Base-by-base conservation (phyloP, 2,113 vertebrate species). In the Marmota monax region DNA sequence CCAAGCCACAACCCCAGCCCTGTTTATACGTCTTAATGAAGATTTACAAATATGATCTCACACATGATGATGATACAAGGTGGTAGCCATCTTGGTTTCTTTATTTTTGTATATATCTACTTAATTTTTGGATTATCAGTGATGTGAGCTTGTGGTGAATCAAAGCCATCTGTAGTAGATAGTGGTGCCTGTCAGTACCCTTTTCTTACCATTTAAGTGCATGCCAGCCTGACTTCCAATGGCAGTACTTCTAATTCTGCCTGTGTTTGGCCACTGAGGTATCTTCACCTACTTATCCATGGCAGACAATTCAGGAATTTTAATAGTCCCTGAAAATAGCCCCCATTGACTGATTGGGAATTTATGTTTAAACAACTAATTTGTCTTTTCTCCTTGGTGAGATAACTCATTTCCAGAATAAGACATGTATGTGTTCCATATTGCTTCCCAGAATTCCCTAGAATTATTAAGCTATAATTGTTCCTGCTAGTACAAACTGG, bases 51-150 rank as follows among this genome's bases (percentile, higher is more conserved):
- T 65, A 27, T 2, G 72, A 4, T 45, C 51, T 88, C 9, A 86
- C 27, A 85, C 5, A 25, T 45, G 48, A 80, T 83, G 69, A 83
- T 22, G 37, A 79, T 51, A 83, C 63, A 69, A 79, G 4, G 48
- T 63, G 42, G 12, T 53, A 92, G 27, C 29, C 23, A 69, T 22
- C 16, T 73, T 82, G 10, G 0, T 34, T 20, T 72, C 84, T 89
- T 73, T n/a, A 5, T 82, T 83, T 88, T n/a, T 25, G 11, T 51
- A 58, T 42, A 4, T 78, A 42, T 83, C 42, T 69, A 89, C 13
- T 86, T 70, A 78, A 88, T 84, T 92, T 92, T 91, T 53, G 16
- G 80, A 65, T 87, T 92, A 37, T 93, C 25, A 48, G 65, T 37
- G 77, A 65, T 13, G 25, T 77, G 53, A 73, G 18, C 13, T 84